Evolutionary conservation across 2,113 vertebrate genomes (phyloP), one percentile per base, ranked within the genome.

Genomic region (Zapus hudsonius): DNA sequence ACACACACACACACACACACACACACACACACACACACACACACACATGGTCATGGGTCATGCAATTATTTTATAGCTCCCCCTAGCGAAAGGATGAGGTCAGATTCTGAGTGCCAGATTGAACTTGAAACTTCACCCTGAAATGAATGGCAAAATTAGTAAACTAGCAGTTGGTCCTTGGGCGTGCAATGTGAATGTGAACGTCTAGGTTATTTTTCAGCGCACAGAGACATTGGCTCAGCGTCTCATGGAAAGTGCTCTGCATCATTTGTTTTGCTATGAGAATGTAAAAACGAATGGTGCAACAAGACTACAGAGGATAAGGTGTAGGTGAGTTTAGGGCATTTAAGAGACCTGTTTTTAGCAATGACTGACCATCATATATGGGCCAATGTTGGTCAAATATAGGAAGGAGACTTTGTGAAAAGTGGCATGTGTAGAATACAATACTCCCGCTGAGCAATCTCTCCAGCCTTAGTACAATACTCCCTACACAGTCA

Each of bases 341-440:
- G 40, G 9, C 19, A 75, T 40, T 61, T 44, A 75, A 88, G 25
- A 57, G 66, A 12, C 0, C 0, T 36, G 29, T 73, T 87, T 91
- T 94, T 44, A 84, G 40, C 66, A 19, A 33, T 74, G 9, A 79
- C 74, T 84, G 42, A 52, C 27, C 69, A 16, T 55, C 31, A 70
- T n/a, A 6, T 61, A 61, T 83, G 42, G 6, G 80, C 2, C 74
- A 84, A 67, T 92, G 47, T 75, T 88, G 72, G 31, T 80, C n/a
- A 91, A 64, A 88, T 88, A 16, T 91, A 52, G 44, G 64, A n/a
- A 94, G 47, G 36, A 84, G 70, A 16, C 73, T 38, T 78, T 95
- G 81, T 7, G n/a, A 70, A 38, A 70, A 64, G 1, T 69, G 16
- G 5, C 82, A 82, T 78, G 94, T 94, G 72, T 44, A 55, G 11